Base-by-base conservation (phyloP, 2,888 invertebrate genomes). In the Dynastes tityus region DNA sequence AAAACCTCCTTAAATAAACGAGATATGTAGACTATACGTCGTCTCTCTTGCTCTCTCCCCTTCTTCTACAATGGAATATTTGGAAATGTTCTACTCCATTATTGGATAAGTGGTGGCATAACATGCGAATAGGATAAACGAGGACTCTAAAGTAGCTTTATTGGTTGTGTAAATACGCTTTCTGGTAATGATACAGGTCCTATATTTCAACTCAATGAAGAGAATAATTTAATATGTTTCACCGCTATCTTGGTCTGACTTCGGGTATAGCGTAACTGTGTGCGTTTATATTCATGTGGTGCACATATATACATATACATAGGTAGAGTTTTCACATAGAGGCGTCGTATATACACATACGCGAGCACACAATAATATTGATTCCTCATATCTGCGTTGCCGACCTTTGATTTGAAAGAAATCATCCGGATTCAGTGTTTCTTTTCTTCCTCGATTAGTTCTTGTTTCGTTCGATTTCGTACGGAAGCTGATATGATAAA, bases 1-100 rank as follows among this genome's bases (percentile, higher is more conserved):
- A 67, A 86, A 85, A 85, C 85, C 82, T 85, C 82, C 85, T 86
- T 83, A 84, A 83, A 82, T 83, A 85, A 86, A 86, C 85, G 85
- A 85, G 85, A 85, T 85, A 84, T 84, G 79, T 67, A 67, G 45
- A 45, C 16, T 45, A 45, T 49, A 49, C 16, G 3, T 11, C 45
- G 45, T 45, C 45, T 45, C 45, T 45, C 11, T 37, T 37, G 32
- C 32, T 45, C 67, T 45, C 67, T n/a, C 16, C 45, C 45, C 45
- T 16, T n/a, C 78, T 71, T 37, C 55, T 58, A 37, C 58, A 40
- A 32, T 3, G 58, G 76, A 77, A 80, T 81, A 82, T 82, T 82
- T 80, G 80, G 78, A 81, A 83, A 82, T 74, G 80, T 79, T 80
- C 79, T 77, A 80, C 79, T 82, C 79, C 79, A 81, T 82, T 80